Conservation (phyloP, 2,113 vertebrate species). For the Gallinago jamesoni region DNA sequence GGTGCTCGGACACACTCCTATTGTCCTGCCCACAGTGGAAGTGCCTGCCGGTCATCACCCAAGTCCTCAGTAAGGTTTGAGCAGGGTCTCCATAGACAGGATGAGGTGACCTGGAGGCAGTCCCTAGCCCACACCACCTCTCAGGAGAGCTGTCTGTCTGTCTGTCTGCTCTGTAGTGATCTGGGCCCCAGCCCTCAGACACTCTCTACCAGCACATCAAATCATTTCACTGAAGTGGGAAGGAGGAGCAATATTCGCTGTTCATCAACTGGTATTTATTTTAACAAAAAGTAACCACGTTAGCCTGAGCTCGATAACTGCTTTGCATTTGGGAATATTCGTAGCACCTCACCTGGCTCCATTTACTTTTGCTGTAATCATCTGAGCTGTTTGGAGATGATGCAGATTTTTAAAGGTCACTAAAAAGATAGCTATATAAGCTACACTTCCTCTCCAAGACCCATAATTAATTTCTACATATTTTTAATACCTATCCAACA, state of each 20-base stretch:
- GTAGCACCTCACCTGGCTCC: background rate
- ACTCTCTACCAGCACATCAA: accelerated
- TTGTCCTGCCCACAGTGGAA: background rate
- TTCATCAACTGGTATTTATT: background rate
- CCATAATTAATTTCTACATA: background rate
- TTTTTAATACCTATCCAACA: background rate
- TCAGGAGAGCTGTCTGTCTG: background rate
- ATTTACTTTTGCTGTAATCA: background rate
- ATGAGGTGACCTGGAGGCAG: background rate
- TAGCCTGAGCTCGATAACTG: background rate
- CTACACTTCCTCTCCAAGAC: background rate
- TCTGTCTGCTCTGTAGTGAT: background rate
- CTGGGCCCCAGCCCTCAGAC: background rate
- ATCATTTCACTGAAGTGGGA: background rate
- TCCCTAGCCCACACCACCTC: background rate
- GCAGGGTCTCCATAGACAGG: accelerated
- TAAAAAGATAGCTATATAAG: background rate
- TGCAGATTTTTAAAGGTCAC: background rate
- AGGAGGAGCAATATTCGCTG: background rate
- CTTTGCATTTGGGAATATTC: background rate
- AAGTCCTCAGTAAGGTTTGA: background rate
- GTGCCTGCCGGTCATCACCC: background rate
- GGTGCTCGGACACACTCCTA: accelerated
- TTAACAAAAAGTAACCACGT: background rate
- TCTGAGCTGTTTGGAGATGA: background rate